phyloP scores from a whole-genome alignment of 2,888 invertebrate genomes.

The Eristalis arbustorum region DNA sequence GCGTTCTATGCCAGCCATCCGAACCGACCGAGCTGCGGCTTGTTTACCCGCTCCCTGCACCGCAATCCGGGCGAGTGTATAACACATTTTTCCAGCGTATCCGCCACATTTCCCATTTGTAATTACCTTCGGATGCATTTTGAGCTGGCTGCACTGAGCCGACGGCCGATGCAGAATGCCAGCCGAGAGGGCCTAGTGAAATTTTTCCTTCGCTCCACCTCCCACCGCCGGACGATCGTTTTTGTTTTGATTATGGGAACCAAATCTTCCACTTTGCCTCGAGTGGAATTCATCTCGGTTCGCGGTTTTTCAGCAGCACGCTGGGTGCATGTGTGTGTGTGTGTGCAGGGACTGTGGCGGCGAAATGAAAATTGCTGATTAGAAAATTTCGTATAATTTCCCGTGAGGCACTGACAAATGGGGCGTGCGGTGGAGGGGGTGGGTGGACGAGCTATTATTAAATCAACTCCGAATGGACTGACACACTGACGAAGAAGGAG shows the following conservation, averaged over 20 bases:
- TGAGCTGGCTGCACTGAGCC: neutral
- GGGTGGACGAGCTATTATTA: conserved; percentile 62
- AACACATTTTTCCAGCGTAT: conserved; percentile 56
- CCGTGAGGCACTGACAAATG: conserved; percentile 53
- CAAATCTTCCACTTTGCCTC: conserved; percentile 52
- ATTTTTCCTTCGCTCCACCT: conserved; percentile 26
- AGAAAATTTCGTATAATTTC: conserved; percentile 74
- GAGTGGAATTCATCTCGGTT: conserved; percentile 46
- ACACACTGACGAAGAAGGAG: conserved; percentile 34
- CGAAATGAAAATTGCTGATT: conserved; percentile 73
- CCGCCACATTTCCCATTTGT: conserved; percentile 59
- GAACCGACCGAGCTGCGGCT: conserved; percentile 27
- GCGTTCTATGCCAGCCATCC: conserved; percentile 10
- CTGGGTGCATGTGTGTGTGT: neutral
- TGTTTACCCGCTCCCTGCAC: neutral
- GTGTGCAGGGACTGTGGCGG: neutral
- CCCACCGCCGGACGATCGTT: conserved; percentile 1
- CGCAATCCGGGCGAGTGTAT: conserved; percentile 3
- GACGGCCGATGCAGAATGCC: neutral
- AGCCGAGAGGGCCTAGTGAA: conserved; percentile 52
- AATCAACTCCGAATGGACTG: conserved; percentile 56
- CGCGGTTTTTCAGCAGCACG: neutral
- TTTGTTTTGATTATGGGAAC: conserved; percentile 69
- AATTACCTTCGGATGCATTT: conserved; percentile 63
- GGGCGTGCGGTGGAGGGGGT: neutral